Evolutionary conservation across 2,888 invertebrate species (phyloP).

Genomic region (Ryuthela nishihirai): DNA sequence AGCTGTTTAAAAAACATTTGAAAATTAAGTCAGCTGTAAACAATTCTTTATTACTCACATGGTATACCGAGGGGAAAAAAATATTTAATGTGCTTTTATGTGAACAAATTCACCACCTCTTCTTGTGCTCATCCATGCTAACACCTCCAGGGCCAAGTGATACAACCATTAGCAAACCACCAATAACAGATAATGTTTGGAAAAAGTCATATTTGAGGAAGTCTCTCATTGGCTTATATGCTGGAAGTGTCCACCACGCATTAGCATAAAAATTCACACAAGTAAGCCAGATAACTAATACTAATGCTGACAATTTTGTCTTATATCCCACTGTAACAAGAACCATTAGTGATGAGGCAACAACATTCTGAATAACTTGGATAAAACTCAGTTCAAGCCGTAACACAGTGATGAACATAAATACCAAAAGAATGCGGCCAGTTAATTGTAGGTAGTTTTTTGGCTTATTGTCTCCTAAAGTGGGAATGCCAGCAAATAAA

Average conservation of each 20-base stretch:
- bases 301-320: slow-evolving; percentile 94
- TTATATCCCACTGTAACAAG: slow-evolving; percentile 96
- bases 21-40: too few species aligned
- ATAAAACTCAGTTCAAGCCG: slow-evolving; percentile 76
- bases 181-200: slow-evolving; percentile 96
- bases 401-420: slow-evolving; percentile 97
- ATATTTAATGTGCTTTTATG: too few species aligned
- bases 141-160: slow-evolving; percentile 97
- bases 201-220: slow-evolving; percentile 99
- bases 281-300: slow-evolving; percentile 82
- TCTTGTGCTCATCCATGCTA: slow-evolving; percentile 99
- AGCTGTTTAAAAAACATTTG: too few species aligned
- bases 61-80: too few species aligned
- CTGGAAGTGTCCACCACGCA: slow-evolving; percentile 96
- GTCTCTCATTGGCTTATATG: slow-evolving; percentile 93
- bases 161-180: slow-evolving; percentile 97
- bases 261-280: slow-evolving; percentile 92
- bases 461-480: slow-evolving; percentile 81
- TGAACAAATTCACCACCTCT: slow-evolving; percentile 72
- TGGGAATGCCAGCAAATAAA: slow-evolving; percentile 81
- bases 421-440: slow-evolving; percentile 89
- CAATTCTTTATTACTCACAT: too few species aligned
- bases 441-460: slow-evolving; percentile 95
- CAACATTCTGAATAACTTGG: slow-evolving; percentile 83
- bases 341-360: slow-evolving; percentile 92